Base-by-base conservation (phyloP, 2,888 invertebrate species). In the Horisme vitalbata region DNA sequence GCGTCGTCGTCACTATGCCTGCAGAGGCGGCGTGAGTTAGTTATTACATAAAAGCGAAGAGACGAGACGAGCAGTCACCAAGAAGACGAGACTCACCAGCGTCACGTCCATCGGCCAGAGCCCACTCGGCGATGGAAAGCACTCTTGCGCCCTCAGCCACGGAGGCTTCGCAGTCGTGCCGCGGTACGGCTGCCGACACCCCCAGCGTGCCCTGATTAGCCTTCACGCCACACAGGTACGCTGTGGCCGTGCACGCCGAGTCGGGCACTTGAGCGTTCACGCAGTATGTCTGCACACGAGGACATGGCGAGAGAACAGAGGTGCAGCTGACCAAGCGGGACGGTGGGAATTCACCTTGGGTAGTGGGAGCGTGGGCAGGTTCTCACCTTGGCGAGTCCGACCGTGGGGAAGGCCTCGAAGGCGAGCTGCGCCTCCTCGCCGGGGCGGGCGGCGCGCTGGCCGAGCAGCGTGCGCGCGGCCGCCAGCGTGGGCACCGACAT, bases 401-500 rank as follows among this genome's bases (percentile, higher is more conserved):
- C 79, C 33, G 91, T 83, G 0, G 93, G 92, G 59, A 94, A 94
- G 5, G 77, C 64, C 60, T 94, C 94, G 70, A 93, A 94, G 34
- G 82, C 79, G 4, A 94, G 82, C 18, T 80, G 65, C 1, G 84
- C 76, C 48, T 93, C 92, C 71, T 94, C 94, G 0, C 94, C 94
- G 0, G 87, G 60, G 15, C 63, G 62, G 0, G 82, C 81, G 2
- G 74, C 71, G 8, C 90, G 77, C 72, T 94, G 94, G 0, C 94
- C 94, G 33, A 91, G 87, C 58, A 92, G 91, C 21, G 93, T 91
- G 57, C 94, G 88, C 14, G 93, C 91, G 0, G 93, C 94, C 3
- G 93, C 91, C 36, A 94, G 76, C 3, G 94, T 95, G 1, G 93
- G 87, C 36, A 94, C 77, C 10, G 94, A 93, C 94, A 95, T 94